These are phyloP conservation scores for Stomatorhinus walkeri DNA, from an alignment of 2,797 vertebrate species.

Conservation along the genomic window DNA sequence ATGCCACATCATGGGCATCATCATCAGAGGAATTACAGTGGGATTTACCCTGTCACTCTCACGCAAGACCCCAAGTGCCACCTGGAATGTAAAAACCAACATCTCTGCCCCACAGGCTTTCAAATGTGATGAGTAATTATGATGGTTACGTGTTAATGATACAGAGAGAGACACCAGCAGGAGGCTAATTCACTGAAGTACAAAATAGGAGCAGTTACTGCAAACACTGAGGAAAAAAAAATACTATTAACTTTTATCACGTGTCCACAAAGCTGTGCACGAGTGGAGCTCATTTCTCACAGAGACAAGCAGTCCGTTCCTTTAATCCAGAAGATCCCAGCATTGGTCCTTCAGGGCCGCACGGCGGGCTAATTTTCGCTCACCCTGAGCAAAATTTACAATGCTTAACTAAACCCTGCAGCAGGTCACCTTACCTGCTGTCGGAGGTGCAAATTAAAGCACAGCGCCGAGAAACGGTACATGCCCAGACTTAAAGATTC, in stretches of 20 bases:
- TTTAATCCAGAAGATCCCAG: background rate
- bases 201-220: slow-evolving; percentile 32
- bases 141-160: slow-evolving; percentile 40
- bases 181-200: slow-evolving; percentile 53
- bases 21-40: slow-evolving; percentile 29
- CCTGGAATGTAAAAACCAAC: background rate
- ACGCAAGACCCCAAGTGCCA: background rate
- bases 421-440: background rate
- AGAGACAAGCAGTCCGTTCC: background rate
- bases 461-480: background rate
- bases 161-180: slow-evolving; percentile 44
- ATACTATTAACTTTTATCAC: background rate
- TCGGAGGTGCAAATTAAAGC: background rate
- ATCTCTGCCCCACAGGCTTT: slow-evolving; percentile 12
- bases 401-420: background rate
- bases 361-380: background rate
- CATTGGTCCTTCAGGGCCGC: background rate
- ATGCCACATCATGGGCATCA: background rate
- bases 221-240: background rate
- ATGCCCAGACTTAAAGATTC: background rate
- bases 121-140: slow-evolving; percentile 40
- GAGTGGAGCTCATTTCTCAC: background rate
- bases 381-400: background rate
- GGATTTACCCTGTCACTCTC: slow-evolving; percentile 31
- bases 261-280: background rate